Base-by-base conservation (phyloP, 1,140 invertebrate genomes). In the Venustaconcha ellipsiformis region DNA sequence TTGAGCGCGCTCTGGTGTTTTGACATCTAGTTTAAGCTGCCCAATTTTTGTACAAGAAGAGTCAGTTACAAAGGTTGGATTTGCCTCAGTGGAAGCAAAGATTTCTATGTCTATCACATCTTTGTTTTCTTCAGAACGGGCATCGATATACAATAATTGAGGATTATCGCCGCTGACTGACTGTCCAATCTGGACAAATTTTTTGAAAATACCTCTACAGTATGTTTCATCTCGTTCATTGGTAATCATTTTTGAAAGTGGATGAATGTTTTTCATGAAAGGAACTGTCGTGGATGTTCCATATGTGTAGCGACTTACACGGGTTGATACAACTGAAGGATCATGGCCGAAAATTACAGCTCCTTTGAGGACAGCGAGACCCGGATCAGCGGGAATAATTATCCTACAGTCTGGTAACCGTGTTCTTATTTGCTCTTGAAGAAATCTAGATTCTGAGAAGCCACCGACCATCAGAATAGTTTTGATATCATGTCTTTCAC, bases 381-480 rank as follows among this genome's bases (percentile, higher is more conserved):
- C 71, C 0, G 70, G 30, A 37, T 81, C 80, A 5, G 71, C 65
- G 15, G 76, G 77, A 55, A 78, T 72, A n/a, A 81, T 78, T 11
- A 81, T 71, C 18, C 55, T 71, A 57, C 67, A 58, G 37, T 65
- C 26, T n/a, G 70, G 67, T 4, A 76, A 20, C 2, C 20, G 20
- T 14, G 63, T 30, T 37, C 67, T 74, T 17, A 80, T 63, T 1
- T 58, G 58, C 20, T 65, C 58, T 58, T 81, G 73, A 13, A 81
- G 57, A 37, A 81, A 58, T 12, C n/a, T 26, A 5, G 71, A 71
- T 48, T 81, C 76, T 55, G 79, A 78, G 58, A 81, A 81, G 20
- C 79, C 79, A n/a, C 79, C 79, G n/a, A 76, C 76, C 69, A 81
- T 72, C 17, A 81, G 70, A 23, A 81, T 66, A 20, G 57, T 73